Percentiles rank a stretch among this genome's conserved stretches.
phyloP scores from a whole-genome alignment of 2,113 vertebrate species.

The Bucco capensis region DNA sequence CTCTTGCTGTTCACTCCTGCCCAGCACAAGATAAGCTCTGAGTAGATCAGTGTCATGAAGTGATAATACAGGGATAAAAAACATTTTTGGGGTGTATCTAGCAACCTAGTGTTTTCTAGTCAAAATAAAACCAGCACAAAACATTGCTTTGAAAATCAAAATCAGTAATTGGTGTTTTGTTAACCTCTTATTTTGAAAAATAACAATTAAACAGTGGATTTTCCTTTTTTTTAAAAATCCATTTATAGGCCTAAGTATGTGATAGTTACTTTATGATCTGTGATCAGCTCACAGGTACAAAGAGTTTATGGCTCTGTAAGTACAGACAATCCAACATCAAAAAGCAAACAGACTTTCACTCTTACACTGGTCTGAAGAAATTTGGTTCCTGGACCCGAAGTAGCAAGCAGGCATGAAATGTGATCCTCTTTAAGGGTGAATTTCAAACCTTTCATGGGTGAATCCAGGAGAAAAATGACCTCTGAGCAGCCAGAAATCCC shows the following conservation, averaged over 20 bases:
- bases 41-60: background rate
- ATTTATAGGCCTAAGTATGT: background rate
- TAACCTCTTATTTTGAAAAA: background rate
- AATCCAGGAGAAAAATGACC: conserved; percentile 11
- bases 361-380: conserved; percentile 1
- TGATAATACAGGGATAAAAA: background rate
- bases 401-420: conserved; percentile 45
- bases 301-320: background rate
- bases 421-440: background rate
- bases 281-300: conserved; percentile 52
- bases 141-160: background rate
- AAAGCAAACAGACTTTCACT: conserved; percentile 28
- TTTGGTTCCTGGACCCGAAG: conserved; percentile 27
- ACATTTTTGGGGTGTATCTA: background rate
- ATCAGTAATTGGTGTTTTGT: background rate
- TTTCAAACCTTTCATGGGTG: conserved; percentile 27
- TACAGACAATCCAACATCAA: conserved; percentile 31
- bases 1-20: background rate
- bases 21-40: background rate
- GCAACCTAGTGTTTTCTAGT: background rate
- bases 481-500: background rate
- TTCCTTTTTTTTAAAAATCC: no score
- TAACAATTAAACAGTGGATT: background rate
- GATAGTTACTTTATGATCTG: conserved; percentile 40
- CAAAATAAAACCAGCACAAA: background rate